Conservation (phyloP, 92 coral and sea anemone genomes). For the Epizoanthus ramosus region DNA sequence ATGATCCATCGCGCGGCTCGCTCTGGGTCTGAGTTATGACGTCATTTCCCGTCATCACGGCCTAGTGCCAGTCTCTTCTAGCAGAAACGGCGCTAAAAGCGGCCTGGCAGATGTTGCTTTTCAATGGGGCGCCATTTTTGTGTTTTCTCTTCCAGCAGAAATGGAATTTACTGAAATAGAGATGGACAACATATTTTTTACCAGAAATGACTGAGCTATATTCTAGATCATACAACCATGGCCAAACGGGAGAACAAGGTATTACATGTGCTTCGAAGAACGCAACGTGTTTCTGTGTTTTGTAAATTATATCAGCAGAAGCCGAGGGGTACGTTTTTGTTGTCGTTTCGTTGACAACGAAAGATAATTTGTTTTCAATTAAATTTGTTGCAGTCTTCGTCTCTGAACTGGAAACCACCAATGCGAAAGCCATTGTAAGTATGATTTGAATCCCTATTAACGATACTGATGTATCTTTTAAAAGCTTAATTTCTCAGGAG, state of each 20-base stretch:
- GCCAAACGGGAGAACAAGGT: constrained; percentile 40
- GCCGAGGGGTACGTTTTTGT: background rate
- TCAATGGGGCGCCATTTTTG: background rate
- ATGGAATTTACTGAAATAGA: no score
- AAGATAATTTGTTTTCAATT: background rate
- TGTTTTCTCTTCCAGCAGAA: no score
- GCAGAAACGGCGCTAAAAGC: background rate
- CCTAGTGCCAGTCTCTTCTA: constrained; percentile 29
- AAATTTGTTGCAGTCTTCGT: constrained; percentile 56
- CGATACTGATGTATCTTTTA: no score
- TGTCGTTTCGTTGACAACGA: constrained; percentile 29
- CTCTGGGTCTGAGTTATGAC: constrained; percentile 36
- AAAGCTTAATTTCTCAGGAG: no score
- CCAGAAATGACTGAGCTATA: background rate
- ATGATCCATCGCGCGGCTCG: constrained; percentile 8
- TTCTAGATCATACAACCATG: constrained; percentile 3
- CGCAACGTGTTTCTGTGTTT: background rate
- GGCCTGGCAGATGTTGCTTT: constrained; percentile 10
- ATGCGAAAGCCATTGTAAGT: constrained; percentile 91
- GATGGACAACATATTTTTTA: background rate
- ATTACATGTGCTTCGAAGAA: background rate
- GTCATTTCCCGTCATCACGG: constrained; percentile 7
- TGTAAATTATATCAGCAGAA: background rate
- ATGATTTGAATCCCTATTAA: background rate
- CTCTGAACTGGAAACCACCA: constrained; percentile 79